Conservation (phyloP, 1,140 invertebrate genomes). For the Dreissena polymorpha region DNA sequence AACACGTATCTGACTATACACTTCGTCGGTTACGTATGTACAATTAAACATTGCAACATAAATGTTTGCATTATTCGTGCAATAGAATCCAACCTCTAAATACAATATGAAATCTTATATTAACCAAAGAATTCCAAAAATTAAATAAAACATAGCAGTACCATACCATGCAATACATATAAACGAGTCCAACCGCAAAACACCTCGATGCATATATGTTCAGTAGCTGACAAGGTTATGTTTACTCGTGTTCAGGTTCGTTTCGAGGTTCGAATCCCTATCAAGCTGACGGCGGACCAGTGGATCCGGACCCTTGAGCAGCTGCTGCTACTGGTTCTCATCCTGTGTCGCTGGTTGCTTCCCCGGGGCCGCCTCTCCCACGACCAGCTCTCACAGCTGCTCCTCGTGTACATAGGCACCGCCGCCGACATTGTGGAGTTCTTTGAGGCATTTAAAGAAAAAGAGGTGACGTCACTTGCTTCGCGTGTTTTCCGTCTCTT, state of each 20-base stretch:
- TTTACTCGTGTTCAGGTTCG: slow-evolving; percentile 30
- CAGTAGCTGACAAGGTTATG: too few relatives aligned
- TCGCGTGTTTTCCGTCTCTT: too few relatives aligned
- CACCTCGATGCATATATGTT: not conserved
- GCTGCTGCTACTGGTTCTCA: slow-evolving; percentile 92
- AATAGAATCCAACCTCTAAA: too few relatives aligned
- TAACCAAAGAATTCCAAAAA: too few relatives aligned
- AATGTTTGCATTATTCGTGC: too few relatives aligned
- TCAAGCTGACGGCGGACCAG: slow-evolving; percentile 67
- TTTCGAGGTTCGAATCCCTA: slow-evolving; percentile 71
- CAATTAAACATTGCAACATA: too few relatives aligned
- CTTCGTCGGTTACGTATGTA: too few relatives aligned
- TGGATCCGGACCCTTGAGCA: slow-evolving; percentile 94
- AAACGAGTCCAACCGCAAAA: not conserved
- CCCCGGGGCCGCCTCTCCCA: slow-evolving; percentile 92
- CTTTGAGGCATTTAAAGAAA: slow-evolving; percentile 91
- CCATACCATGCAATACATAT: not conserved
- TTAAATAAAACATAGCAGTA: too few relatives aligned
- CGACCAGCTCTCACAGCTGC: slow-evolving; percentile 93
- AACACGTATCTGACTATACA: too few relatives aligned
- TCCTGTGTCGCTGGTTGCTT: slow-evolving; percentile 92
- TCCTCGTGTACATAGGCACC: slow-evolving; percentile 88
- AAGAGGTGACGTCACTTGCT: slow-evolving; percentile 62
- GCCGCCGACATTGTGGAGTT: slow-evolving; percentile 97
- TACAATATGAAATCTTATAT: too few relatives aligned